Evolutionary conservation across 2,888 invertebrate species (phyloP), one percentile per base, ranked within the genome.

Genomic region (Orthonevra nobilis): DNA sequence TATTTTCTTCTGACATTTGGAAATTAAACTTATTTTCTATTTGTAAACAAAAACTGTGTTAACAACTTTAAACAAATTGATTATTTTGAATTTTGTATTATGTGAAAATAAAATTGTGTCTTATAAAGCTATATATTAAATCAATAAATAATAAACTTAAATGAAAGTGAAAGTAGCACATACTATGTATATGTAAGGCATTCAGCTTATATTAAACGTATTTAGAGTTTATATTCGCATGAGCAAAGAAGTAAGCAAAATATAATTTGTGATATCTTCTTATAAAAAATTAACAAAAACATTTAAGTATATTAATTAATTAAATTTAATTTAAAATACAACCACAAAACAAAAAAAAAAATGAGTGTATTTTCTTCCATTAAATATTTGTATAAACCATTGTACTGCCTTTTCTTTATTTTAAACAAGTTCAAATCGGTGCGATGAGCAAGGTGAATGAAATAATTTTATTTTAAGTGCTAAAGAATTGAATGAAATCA

Each of bases 191-290:
- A 19, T 26, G 28, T 23, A 58, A 42, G 42, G 6, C 36, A 36
- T 15, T 64, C 19, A 20, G 61, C 14, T 38, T 36, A 30, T 36
- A 42, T 19, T 42, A 38, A 10, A 20, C 17, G 34, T 9, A 56
- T 3, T 2, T 10, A 15, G 10, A 30, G 10, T 15, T 58, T 15
- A 23, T 3, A 40, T 20, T 42, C 30, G 23, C 3, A 28, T 20
- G 7, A 30, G 36, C 9, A 50, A 58, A 68, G 56, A 68, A 40
- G 50, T 32, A 60, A 60, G 54, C 70, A 58, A 48, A 61, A 70
- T 48, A 34, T 34, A 14, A 30, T 61, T 61, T 70, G 70, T 70
- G 70, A 70, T 70, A 70, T 61, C 70, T 69, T 60, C 69, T 70
- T 40, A 38, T 26, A 14, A 58, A 38, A 48, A 40, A n/a, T n/a